These are phyloP conservation scores for Acromyrmex charruanus DNA, from an alignment of 1,140 invertebrate species.

Conservation along the genomic window DNA sequence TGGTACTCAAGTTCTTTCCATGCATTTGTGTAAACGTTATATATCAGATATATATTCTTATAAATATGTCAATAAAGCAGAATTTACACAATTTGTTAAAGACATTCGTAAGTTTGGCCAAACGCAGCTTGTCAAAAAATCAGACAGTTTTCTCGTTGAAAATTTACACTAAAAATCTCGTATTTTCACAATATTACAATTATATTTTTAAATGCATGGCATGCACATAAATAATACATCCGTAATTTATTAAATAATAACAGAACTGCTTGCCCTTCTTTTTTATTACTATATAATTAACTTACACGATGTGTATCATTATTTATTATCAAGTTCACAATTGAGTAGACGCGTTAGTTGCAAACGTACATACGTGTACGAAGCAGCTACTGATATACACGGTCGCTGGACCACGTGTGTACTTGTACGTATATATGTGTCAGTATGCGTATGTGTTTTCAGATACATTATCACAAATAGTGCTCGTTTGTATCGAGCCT, in stretches of 20 bases:
- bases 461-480: constrained; percentile 74
- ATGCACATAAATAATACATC: constrained; percentile 33
- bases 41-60: neutral
- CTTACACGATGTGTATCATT: constrained; percentile 51
- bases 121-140: neutral
- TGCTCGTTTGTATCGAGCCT: constrained; percentile 42
- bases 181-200: neutral
- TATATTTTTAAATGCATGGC: constrained; percentile 28
- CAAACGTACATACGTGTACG: constrained; percentile 46
- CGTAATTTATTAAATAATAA: constrained; percentile 44
- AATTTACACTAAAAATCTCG: neutral
- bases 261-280: neutral
- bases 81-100: neutral
- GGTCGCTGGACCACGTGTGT: constrained; percentile 33
- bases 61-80: constrained; percentile 20
- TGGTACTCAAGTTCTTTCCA: neutral
- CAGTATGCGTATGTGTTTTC: neutral
- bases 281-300: constrained; percentile 27
- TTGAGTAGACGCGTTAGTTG: constrained; percentile 67
- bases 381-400: constrained; percentile 56
- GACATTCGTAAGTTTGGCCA: neutral
- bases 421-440: constrained; percentile 30
- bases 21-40: neutral
- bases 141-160: neutral
- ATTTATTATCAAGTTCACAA: constrained; percentile 76